phyloP scores from a whole-genome alignment of 2,797 vertebrate species.

The Hoplostethus atlanticus region DNA sequence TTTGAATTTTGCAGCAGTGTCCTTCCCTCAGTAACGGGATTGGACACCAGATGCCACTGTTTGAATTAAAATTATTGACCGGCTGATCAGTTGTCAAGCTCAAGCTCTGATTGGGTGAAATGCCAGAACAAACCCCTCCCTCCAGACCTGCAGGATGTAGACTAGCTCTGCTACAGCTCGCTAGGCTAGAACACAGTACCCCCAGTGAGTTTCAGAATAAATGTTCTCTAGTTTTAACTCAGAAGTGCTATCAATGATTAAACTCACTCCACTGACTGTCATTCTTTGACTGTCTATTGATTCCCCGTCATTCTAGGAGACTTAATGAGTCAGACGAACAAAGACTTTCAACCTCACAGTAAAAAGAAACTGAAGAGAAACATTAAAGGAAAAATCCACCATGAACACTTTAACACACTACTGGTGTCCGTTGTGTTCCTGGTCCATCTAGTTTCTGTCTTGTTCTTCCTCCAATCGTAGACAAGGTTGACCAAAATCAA shows the following conservation, averaged over 20 bases:
- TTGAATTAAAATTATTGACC: conserved; percentile 37
- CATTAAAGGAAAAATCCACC: no score
- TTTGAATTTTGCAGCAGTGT: no score
- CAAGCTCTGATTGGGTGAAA: conserved; percentile 29
- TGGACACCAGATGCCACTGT: neutral
- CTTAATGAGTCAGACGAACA: conserved; percentile 47
- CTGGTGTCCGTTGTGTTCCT: no score
- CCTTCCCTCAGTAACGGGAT: neutral
- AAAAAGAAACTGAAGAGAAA: conserved; percentile 39
- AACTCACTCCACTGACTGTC: conserved; percentile 19
- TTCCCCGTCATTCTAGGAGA: conserved; percentile 28
- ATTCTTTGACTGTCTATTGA: conserved; percentile 26
- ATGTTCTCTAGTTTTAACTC: conserved; percentile 21
- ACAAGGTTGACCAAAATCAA: no score
- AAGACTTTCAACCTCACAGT: conserved; percentile 33
- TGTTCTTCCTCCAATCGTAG: no score
- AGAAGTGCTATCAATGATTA: conserved; percentile 41
- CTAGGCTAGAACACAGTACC: no score
- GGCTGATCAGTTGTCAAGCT: conserved; percentile 31
- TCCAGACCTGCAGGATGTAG: neutral
- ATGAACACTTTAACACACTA: no score
- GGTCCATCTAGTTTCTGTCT: no score
- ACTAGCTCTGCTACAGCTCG: neutral
- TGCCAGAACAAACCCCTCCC: neutral
- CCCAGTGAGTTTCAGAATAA: conserved; percentile 45